These are phyloP conservation scores for Argyresthia goedartella DNA, from an alignment of 2,888 invertebrate species.

Conservation along the genomic window DNA sequence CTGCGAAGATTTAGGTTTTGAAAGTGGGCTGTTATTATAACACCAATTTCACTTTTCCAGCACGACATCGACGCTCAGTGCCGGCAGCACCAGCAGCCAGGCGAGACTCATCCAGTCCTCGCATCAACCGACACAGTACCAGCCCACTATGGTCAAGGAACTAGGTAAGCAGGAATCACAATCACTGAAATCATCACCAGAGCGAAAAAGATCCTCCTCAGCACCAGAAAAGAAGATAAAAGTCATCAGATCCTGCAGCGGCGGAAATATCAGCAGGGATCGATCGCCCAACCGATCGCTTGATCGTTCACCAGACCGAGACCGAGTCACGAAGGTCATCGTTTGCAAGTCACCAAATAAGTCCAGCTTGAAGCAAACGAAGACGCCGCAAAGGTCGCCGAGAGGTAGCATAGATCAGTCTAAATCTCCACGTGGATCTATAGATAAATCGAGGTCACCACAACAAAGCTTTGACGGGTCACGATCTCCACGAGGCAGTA, in stretches of 20 bases:
- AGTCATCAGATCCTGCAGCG: constrained; percentile 69
- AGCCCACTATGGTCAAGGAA: constrained; percentile 89
- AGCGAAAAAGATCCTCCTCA: constrained; percentile 33
- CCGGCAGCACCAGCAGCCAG: constrained; percentile 93
- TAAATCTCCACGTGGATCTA: constrained; percentile 67
- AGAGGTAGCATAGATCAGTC: constrained; percentile 65
- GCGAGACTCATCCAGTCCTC: constrained; percentile 94
- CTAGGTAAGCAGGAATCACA: constrained; percentile 81
- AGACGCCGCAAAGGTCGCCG: constrained; percentile 58
- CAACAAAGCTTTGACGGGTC: constrained; percentile 64
- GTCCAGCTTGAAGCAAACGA: constrained; percentile 54
- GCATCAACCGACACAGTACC: constrained; percentile 92
- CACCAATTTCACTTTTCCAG: constrained; percentile 55
- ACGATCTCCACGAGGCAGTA: constrained; percentile 57
- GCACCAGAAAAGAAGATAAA: constrained; percentile 49
- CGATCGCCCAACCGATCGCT: constrained; percentile 47
- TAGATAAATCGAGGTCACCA: constrained; percentile 70
- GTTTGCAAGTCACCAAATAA: constrained; percentile 65
- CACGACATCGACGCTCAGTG: constrained; percentile 94
- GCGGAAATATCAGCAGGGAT: constrained; percentile 57
- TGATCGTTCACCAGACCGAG: constrained; percentile 28
- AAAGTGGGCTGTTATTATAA: no score
- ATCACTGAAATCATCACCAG: constrained; percentile 66
- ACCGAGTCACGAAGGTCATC: constrained; percentile 61
- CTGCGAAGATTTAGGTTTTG: no score